Evolutionary conservation across 2,113 vertebrate genomes (phyloP), one percentile per base, ranked within the genome.

Genomic region (Vulpes vulpes): DNA sequence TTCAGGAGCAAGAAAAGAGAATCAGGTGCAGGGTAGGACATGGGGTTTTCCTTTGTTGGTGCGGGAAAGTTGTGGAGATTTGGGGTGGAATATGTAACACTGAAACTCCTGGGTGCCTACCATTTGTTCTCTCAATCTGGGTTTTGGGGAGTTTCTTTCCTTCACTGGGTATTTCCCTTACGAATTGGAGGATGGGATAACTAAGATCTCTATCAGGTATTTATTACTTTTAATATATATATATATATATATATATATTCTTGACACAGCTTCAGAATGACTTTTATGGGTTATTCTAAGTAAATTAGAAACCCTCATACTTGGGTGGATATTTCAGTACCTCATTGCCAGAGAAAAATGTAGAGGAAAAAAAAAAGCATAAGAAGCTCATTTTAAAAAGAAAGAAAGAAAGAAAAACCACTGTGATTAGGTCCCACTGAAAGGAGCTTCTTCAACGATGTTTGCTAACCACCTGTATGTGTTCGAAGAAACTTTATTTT

Each of bases 231-330:
- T 43, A 43, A 43, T 43, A 43, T 43, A 43, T 43, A 43, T 43
- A 43, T 43, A 43, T 43, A 43, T 43, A 43, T 43, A 43, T 43
- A 43, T 43, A 43, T 43, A 43, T 73, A 91, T 85, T 83, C 23
- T 78, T 95, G 43, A 94, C 86, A 59, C 20, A 67, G 32, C 74
- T 91, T 81, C 96, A 85, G 78, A 91, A 92, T 94, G 53, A 76
- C 64, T 91, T 96, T 92, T 92, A 49, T 67, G 49, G 15, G 12
- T 73, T 94, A 88, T 85, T 92, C 80, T 84, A 96, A 76, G 55
- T 78, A 76, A 89, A 51, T 81, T 51, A 94, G 55, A 90, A 95
- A 86, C 51, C 80, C 32, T 25, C 65, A 88, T 69, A 96, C 59
- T 35, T 82, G 32, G 20, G 8, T 73, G 25, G 16, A 9, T 83